phyloP scores from a whole-genome alignment of 2,113 vertebrate genomes.

The Dermatemys mawii region DNA sequence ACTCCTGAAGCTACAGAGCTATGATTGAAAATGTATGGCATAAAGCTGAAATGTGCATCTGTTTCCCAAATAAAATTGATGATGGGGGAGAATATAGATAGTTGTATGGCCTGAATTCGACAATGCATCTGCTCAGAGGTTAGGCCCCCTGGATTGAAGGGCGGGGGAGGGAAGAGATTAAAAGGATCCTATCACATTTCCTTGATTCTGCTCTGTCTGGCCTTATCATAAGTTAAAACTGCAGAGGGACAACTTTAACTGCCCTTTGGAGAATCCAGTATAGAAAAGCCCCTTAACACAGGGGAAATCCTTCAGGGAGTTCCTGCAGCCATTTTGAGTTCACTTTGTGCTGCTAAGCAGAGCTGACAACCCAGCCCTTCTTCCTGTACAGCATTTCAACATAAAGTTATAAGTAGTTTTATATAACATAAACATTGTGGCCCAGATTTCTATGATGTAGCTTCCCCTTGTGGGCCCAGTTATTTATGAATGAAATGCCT shows the following conservation, averaged over 20 bases:
- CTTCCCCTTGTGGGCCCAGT: neutral
- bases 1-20: neutral
- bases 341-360: neutral
- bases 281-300: accelerated
- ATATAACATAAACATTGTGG: neutral
- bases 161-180: too few species aligned
- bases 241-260: neutral
- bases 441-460: neutral
- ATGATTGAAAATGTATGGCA: neutral
- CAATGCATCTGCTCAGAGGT: neutral
- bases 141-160: neutral
- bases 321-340: neutral
- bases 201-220: neutral
- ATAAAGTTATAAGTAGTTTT: neutral
- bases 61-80: neutral
- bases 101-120: neutral
- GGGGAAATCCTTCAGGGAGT: neutral
- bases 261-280: neutral
- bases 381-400: neutral
- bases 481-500: neutral
- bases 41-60: accelerated
- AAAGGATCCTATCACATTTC: neutral
- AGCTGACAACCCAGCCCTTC: neutral
- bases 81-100: neutral
- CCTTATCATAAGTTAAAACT: neutral